phyloP scores from a whole-genome alignment of 64 coral and sea anemone genomes.

The Porites lutea region DNA sequence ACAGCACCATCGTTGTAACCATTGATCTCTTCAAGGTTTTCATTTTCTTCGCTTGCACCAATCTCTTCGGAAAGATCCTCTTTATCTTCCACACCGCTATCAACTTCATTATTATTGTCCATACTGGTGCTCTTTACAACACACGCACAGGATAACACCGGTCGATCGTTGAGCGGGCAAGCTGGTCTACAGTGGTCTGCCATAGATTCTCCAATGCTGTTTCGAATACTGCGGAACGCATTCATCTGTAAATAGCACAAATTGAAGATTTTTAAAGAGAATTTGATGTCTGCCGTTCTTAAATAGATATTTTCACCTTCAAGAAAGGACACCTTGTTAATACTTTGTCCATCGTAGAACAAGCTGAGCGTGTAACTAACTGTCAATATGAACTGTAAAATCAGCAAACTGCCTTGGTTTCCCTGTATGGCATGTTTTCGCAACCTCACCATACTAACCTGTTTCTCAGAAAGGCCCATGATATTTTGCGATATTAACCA shows the following conservation, averaged over 20 bases:
- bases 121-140: not conserved
- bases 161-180: slow-evolving; percentile 50
- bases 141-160: slow-evolving; percentile 1
- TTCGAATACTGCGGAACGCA: slow-evolving; percentile 46
- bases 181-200: slow-evolving; percentile 48
- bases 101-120: not conserved
- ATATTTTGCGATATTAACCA: slow-evolving; percentile 82
- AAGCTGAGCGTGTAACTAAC: too few species aligned
- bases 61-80: not conserved
- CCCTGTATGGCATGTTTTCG: too few species aligned
- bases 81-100: not conserved
- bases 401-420: too few species aligned
- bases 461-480: slow-evolving; percentile 70
- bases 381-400: too few species aligned
- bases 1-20: not conserved
- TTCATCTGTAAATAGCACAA: slow-evolving; percentile 36
- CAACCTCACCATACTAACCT: slow-evolving; percentile 48
- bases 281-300: not conserved
- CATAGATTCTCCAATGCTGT: slow-evolving; percentile 53
- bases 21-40: not conserved
- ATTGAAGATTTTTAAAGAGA: not conserved
- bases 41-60: not conserved
- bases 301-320: too few species aligned
- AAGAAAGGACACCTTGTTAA: too few species aligned
- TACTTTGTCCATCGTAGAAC: too few species aligned